These are phyloP conservation scores for Fragum whitleyi DNA, from an alignment of 2,888 invertebrate genomes.

Conservation along the genomic window DNA sequence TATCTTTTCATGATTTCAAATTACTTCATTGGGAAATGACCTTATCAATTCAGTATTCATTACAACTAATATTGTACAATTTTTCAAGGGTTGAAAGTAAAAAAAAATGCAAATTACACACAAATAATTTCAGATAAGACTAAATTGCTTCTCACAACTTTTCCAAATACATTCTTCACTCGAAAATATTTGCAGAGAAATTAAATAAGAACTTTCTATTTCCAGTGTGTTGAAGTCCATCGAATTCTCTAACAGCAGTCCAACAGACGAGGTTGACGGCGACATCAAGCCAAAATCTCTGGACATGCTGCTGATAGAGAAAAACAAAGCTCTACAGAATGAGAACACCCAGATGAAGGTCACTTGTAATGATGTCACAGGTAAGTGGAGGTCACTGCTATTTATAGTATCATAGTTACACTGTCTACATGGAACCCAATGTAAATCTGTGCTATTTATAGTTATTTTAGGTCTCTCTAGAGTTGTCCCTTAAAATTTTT, in stretches of 20 bases:
- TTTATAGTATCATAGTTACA: background rate
- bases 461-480: background rate
- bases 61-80: too few relatives aligned
- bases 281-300: slow-evolving; percentile 87
- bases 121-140: too few relatives aligned
- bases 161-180: too few relatives aligned
- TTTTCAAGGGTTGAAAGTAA: too few relatives aligned
- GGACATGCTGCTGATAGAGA: slow-evolving; percentile 91
- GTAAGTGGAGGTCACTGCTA: slow-evolving; percentile 75
- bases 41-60: too few relatives aligned
- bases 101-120: too few relatives aligned
- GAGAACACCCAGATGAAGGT: slow-evolving; percentile 87
- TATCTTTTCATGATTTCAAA: too few relatives aligned
- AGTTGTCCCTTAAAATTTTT: too few relatives aligned
- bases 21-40: too few relatives aligned
- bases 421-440: slow-evolving; percentile 3
- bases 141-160: too few relatives aligned
- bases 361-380: slow-evolving; percentile 84
- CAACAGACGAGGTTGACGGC: slow-evolving; percentile 75
- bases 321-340: slow-evolving; percentile 90
- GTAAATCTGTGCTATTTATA: slow-evolving; percentile 1
- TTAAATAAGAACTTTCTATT: too few relatives aligned
- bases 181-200: too few relatives aligned
- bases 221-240: slow-evolving; percentile 92
- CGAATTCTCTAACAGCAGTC: slow-evolving; percentile 89